Percentiles rank a stretch among this genome's conserved stretches.
Conservation (phyloP, 2,888 invertebrate genomes). For the Oxystoma pomonae region DNA sequence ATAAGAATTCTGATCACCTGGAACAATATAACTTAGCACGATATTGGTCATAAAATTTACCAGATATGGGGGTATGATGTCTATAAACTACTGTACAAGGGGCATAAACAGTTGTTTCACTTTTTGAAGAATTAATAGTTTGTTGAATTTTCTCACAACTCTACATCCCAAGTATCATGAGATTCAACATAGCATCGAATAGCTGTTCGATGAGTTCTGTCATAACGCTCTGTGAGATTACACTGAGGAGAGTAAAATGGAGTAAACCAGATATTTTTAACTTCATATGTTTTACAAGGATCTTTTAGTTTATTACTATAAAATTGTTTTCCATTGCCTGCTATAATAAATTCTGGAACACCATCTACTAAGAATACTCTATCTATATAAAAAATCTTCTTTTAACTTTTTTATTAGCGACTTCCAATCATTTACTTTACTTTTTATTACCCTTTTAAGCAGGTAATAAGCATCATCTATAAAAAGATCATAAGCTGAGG, state of each 20-base stretch:
- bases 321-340: conserved; percentile 11
- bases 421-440: background rate
- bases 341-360: conserved; percentile 8
- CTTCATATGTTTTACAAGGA: conserved; percentile 4
- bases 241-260: conserved; percentile 5
- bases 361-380: conserved; percentile 6
- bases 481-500: background rate
- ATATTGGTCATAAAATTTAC: no score
- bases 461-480: background rate
- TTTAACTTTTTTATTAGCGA: background rate
- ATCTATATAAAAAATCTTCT: background rate
- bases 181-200: conserved; percentile 10
- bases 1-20: no score
- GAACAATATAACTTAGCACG: no score
- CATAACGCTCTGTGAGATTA: conserved; percentile 5
- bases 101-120: no score
- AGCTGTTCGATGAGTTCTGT: conserved; percentile 3
- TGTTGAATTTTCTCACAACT: conserved; percentile 2
- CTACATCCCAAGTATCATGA: conserved; percentile 6
- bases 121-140: no score
- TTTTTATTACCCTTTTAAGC: background rate
- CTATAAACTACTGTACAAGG: no score
- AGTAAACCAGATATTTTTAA: conserved; percentile 13
- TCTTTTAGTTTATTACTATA: conserved; percentile 7
- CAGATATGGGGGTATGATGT: no score